Evolutionary conservation across 1,140 invertebrate genomes (phyloP), one percentile per base, ranked within the genome.

Genomic region (Laupala kohalensis): DNA sequence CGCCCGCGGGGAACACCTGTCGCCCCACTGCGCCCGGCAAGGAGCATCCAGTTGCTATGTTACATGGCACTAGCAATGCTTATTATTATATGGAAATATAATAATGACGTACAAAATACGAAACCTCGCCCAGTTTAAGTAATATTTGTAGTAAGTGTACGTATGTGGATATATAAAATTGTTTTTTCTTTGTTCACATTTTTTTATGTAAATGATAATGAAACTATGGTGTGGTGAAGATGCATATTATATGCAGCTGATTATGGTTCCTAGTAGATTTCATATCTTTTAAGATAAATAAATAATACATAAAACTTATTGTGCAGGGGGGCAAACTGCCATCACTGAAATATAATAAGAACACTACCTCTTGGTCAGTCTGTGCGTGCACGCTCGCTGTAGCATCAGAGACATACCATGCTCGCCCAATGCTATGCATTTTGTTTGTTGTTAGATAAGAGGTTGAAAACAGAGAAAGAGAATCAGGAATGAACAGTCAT

Each of bases 101-200:
- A 71, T 69, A 73, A 70, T 73, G 64, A 73, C 75, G 76, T 76
- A 75, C 76, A 76, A 76, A 74, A 74, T 74, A 73, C 72, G 68
- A 76, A 75, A 75, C 76, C 76, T 76, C 76, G 75, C 76, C 74
- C 74, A 73, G 29, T 75, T 75, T 72, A 74, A 74, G 71, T 73
- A 73, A 71, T 73, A 73, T 74, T 75, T 75, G 75, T 75, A 76
- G 73, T 75, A 75, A 72, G 72, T 76, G 75, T 76, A 75, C 75
- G 73, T 74, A 75, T 74, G 71, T 76, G 74, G 73, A 75, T 75
- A 74, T 70, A 74, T 73, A 74, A 71, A 73, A 30, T 75, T 70
- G 64, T 74, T 72, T 75, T 74, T 72, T 67, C 69, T 72, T 74
- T 53, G 68, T 74, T 64, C 37, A 28, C 30, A 65, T 71, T 69